A percentile compares a stretch with the other conserved stretches of the same genome.
These are phyloP conservation scores for Octodon degus DNA, from an alignment of 2,113 vertebrate genomes.

Conservation along the genomic window DNA sequence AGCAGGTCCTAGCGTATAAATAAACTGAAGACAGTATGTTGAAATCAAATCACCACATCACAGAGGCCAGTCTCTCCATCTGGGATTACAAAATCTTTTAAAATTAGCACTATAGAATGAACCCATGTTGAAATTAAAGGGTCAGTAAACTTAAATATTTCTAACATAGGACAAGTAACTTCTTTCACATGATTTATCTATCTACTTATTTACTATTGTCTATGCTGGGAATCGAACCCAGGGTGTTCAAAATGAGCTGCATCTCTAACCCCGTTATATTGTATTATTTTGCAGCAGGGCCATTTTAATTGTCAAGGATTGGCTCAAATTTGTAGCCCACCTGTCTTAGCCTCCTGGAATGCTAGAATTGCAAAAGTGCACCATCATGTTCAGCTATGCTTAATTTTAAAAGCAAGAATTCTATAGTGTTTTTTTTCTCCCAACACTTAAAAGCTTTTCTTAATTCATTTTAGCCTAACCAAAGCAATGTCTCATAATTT, in stretches of 20 bases:
- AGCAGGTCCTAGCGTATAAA: background rate
- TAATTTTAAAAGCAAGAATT: background rate
- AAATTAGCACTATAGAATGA: background rate
- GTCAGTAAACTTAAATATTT: background rate
- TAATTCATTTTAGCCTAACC: background rate
- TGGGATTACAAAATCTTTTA: background rate
- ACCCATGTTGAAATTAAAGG: background rate
- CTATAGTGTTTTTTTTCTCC: background rate
- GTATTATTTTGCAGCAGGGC: background rate
- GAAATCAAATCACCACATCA: background rate
- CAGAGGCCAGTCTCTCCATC: background rate
- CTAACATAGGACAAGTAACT: background rate
- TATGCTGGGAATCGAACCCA: background rate
- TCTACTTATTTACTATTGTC: background rate
- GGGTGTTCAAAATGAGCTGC: background rate
- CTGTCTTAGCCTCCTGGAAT: background rate
- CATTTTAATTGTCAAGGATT: background rate
- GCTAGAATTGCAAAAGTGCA: background rate
- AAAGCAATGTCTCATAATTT: background rate
- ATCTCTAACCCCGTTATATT: background rate
- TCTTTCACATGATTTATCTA: background rate
- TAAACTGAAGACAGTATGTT: background rate
- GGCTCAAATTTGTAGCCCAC: background rate
- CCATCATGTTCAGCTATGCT: background rate
- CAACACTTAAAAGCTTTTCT: background rate